Evolutionary conservation across 2,888 invertebrate species (phyloP).

Genomic region (Idaea biselata): DNA sequence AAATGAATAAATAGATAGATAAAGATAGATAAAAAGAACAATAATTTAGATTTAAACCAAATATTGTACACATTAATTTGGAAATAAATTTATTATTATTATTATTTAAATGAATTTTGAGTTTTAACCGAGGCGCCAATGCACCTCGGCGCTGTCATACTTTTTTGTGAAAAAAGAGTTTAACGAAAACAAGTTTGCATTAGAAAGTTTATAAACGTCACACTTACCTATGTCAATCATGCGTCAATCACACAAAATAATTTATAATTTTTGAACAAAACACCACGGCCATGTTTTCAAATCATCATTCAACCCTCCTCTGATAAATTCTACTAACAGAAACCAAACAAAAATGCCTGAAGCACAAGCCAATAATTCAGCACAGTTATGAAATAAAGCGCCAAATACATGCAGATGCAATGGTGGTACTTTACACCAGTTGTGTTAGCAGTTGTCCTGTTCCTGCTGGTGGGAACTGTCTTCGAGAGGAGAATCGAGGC

Average conservation of each 20-base stretch:
- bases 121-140: too few species aligned
- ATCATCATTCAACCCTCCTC: neutral
- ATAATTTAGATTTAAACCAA: too few species aligned
- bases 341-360: constrained; percentile 2
- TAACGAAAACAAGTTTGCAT: neutral
- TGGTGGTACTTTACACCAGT: constrained; percentile 57
- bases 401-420: constrained; percentile 39
- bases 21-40: too few species aligned
- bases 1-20: too few species aligned
- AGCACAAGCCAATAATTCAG: constrained; percentile 5
- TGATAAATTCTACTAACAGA: constrained; percentile 5
- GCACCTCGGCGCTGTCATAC: neutral
- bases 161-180: neutral
- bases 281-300: neutral
- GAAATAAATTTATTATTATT: too few species aligned
- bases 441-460: constrained; percentile 56
- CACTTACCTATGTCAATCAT: neutral
- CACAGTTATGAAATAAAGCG: constrained; percentile 8
- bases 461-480: constrained; percentile 61
- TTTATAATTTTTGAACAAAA: neutral
- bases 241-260: neutral
- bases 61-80: too few species aligned
- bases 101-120: too few species aligned
- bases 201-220: neutral
- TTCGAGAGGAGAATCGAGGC: constrained; percentile 56